phyloP scores from a whole-genome alignment of 2,888 invertebrate species.

The Platycheirus albimanus region DNA sequence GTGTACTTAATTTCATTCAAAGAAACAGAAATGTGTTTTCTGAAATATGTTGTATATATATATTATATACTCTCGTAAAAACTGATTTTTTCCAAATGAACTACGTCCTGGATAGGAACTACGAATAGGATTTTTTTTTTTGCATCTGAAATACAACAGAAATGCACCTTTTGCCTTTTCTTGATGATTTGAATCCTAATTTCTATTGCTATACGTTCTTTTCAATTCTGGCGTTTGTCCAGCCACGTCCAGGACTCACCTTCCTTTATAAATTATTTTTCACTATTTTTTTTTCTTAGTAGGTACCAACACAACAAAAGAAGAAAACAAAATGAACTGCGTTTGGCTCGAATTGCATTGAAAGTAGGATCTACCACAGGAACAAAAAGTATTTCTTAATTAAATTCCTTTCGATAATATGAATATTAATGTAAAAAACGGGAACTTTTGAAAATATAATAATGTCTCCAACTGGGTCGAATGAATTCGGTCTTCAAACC shows the following conservation, averaged over 20 bases:
- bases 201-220: slow-evolving; percentile 41
- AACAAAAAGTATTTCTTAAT: slow-evolving; percentile 65
- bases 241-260: slow-evolving; percentile 29
- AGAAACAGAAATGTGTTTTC: too few relatives aligned
- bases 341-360: neutral
- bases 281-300: slow-evolving; percentile 16
- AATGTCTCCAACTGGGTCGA: neutral
- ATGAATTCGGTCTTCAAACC: too few relatives aligned
- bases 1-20: slow-evolving; percentile 15
- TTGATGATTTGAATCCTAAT: slow-evolving; percentile 58
- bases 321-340: neutral
- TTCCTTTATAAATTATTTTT: slow-evolving; percentile 6
- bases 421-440: slow-evolving; percentile 46
- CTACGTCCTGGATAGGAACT: neutral
- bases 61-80: slow-evolving; percentile 2
- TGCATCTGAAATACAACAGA: neutral
- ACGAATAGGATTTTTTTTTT: neutral
- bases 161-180: slow-evolving; percentile 27
- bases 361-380: slow-evolving; percentile 48
- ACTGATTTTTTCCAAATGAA: slow-evolving; percentile 16
- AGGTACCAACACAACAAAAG: neutral
- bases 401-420: slow-evolving; percentile 67
- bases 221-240: slow-evolving; percentile 27
- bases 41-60: neutral
- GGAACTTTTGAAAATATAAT: slow-evolving; percentile 7